A percentile compares a stretch with the other conserved stretches of the same genome.
Conservation (phyloP, 2,888 invertebrate species). For the Hypercompe scribonia region DNA sequence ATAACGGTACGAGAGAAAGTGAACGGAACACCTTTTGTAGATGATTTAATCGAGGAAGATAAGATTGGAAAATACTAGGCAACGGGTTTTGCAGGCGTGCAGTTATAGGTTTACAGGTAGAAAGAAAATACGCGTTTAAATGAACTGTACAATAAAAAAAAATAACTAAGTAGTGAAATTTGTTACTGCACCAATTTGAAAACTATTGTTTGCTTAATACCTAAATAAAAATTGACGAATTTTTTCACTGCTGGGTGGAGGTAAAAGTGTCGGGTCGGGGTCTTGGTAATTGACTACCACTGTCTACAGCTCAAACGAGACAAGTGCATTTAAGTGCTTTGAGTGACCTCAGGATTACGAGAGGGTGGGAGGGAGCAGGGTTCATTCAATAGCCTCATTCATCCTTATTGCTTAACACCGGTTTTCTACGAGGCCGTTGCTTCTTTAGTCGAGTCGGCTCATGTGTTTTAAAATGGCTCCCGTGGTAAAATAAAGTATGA, state of each 20-base stretch:
- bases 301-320: background rate
- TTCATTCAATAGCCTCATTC: too few relatives aligned
- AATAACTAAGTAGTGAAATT: too few relatives aligned
- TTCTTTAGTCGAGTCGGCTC: background rate
- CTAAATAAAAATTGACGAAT: too few relatives aligned
- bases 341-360: background rate
- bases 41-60: conserved; percentile 10
- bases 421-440: background rate
- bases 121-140: background rate
- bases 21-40: conserved; percentile 19
- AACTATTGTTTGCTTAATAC: background rate
- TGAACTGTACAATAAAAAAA: background rate
- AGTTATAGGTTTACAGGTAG: background rate
- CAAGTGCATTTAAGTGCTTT: background rate
- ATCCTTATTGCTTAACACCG: too few relatives aligned
- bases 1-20: conserved; percentile 31
- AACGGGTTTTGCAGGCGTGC: background rate
- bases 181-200: background rate
- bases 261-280: too few relatives aligned
- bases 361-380: background rate
- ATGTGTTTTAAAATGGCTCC: background rate
- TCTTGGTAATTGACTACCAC: too few relatives aligned
- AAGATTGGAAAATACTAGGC: background rate
- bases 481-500: background rate
- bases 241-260: too few relatives aligned